Evolutionary conservation across 2,797 vertebrate genomes (phyloP).

Genomic region (Neosilurus mollespiculum): DNA sequence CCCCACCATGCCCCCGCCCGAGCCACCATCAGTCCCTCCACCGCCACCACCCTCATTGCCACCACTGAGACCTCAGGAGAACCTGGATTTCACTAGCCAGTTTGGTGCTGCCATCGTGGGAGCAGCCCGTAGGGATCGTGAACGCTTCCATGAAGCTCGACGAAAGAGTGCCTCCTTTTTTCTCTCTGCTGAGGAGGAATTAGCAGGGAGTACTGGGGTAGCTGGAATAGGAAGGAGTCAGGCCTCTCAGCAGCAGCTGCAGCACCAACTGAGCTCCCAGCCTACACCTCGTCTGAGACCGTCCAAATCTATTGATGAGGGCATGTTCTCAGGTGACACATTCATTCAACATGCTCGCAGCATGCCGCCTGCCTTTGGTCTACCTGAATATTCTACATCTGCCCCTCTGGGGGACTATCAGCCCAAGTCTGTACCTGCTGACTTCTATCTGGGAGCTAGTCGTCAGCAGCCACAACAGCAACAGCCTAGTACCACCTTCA

Average conservation of each 20-base stretch:
- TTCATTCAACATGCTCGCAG: conserved; percentile 85
- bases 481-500: conserved; percentile 76
- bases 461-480: conserved; percentile 59
- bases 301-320: conserved; percentile 92
- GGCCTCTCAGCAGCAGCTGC: conserved; percentile 68
- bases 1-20: conserved; percentile 74
- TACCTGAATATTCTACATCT: conserved; percentile 74
- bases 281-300: conserved; percentile 80
- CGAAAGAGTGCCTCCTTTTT: conserved; percentile 86
- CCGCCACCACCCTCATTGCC: conserved; percentile 73
- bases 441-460: conserved; percentile 72
- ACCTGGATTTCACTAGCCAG: conserved; percentile 86
- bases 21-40: conserved; percentile 71
- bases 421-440: conserved; percentile 78
- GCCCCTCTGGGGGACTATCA: conserved; percentile 72
- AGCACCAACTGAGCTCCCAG: conserved; percentile 69
- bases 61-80: conserved; percentile 74
- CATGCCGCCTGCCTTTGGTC: conserved; percentile 78
- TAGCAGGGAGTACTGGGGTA: conserved; percentile 62
- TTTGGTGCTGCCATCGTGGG: conserved; percentile 82
- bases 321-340: conserved; percentile 87
- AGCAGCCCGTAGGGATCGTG: conserved; percentile 76
- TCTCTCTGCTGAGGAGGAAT: conserved; percentile 86
- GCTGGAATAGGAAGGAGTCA: conserved; percentile 56
- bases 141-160: conserved; percentile 84